These are phyloP conservation scores for Campylomormyrus tamandua DNA, from an alignment of 2,113 vertebrate species.

Conservation along the genomic window DNA sequence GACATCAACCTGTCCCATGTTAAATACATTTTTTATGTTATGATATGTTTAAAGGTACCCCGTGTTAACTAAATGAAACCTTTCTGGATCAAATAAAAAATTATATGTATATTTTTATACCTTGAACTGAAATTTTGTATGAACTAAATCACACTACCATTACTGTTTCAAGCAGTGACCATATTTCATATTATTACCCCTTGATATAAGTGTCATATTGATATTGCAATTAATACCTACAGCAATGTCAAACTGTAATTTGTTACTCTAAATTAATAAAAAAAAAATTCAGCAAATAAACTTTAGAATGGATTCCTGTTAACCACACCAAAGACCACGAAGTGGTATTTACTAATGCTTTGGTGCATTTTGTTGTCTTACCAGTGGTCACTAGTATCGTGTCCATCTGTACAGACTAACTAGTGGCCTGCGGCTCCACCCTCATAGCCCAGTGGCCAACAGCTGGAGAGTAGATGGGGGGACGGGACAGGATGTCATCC, in stretches of 20 bases:
- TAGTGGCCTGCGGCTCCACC: conserved; percentile 75
- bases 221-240: neutral
- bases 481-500: conserved; percentile 70
- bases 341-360: neutral
- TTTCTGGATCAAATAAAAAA: neutral
- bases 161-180: neutral
- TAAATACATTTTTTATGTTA: neutral
- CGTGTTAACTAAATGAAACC: neutral
- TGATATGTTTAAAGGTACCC: neutral
- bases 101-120: neutral
- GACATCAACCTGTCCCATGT: neutral
- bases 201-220: neutral
- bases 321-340: neutral
- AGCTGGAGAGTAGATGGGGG: conserved; percentile 73
- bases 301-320: neutral
- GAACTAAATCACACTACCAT: neutral
- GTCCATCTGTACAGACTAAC: conserved; percentile 50
- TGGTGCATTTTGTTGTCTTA: neutral
- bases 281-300: neutral
- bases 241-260: neutral
- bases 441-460: conserved; percentile 80
- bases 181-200: neutral
- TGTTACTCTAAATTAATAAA: neutral
- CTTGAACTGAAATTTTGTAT: neutral
- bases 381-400: neutral